Evolutionary conservation across 2,113 vertebrate genomes (phyloP).

Genomic region (Hemiscyllium ocellatum): DNA sequence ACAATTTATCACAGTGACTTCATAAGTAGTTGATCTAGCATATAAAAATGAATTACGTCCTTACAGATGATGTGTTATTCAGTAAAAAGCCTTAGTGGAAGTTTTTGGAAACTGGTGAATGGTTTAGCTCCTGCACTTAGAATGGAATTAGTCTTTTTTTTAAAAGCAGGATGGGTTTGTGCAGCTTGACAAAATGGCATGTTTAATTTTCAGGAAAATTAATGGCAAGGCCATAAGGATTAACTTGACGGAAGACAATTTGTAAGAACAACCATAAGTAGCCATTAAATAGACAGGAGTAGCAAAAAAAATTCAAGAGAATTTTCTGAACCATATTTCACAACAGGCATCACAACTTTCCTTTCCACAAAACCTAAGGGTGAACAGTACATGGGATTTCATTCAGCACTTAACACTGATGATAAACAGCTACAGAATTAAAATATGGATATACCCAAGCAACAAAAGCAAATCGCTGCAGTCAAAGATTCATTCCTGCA

Average conservation of each 20-base stretch:
- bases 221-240: background rate
- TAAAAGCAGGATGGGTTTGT: background rate
- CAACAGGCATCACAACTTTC: background rate
- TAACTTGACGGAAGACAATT: background rate
- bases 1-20: background rate
- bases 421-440: background rate
- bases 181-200: background rate
- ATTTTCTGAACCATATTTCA: background rate
- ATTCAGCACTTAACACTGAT: background rate
- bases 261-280: background rate
- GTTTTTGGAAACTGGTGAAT: background rate
- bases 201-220: background rate
- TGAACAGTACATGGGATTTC: background rate
- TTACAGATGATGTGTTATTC: background rate
- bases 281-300: background rate
- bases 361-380: background rate
- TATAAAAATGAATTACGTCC: background rate
- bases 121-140: background rate
- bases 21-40: background rate
- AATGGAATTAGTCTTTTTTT: background rate
- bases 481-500: background rate
- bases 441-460: background rate
- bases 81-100: background rate
- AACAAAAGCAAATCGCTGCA: background rate
- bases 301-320: background rate